Base-by-base conservation (phyloP, 2,888 invertebrate species). In the Drosophila mayaguana region DNA sequence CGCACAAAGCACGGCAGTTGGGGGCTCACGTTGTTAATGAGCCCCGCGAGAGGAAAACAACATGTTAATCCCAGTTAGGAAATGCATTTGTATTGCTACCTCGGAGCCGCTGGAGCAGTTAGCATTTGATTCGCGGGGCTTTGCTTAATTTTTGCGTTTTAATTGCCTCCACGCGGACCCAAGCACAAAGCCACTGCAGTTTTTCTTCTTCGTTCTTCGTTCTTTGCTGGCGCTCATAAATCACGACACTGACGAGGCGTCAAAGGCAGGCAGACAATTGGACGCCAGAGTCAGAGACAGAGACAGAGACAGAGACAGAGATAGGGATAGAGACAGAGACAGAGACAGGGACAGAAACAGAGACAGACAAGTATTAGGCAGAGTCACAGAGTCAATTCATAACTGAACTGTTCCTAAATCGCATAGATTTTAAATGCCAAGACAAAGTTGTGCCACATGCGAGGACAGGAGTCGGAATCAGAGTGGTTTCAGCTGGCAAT, bases 11-110 rank as follows among this genome's bases (percentile, higher is more conserved):
- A 34, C 7, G 18, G 18, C 18, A 18, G 51, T 53, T 20, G 20
- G 36, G 48, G 56, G 18, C 66, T 63, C 67, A n/a, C n/a, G 72
- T 82, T 74, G 71, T 80, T 85, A 85, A 85, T 85, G 85, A 85
- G 89, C 78, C 85, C 85, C 89, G 63, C 63, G 82, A 71, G 88
- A 53, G 34, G 18, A 20, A 69, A 86, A 28, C 12, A 18, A 81
- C 87, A 81, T 84, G 89, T 89, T 89, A 89, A 87, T 84, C 74
- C 78, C 70, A 63, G 65, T 60, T 53, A 56, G 46, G 32, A 63
- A 63, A 56, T 56, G 75, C 69, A 78, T 28, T 59, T 56, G 45
- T 53, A 54, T 60, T 50, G 57, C 54, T 68, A 73, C 57, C 74
- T 42, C 34, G 11, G 63, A 61, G 61, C 48, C 48, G 55, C 34